A percentile compares a stretch with the other conserved stretches of the same genome.
Evolutionary conservation across 2,797 vertebrate species (phyloP).

Genomic region (Oreonectes daqikongensis): DNA sequence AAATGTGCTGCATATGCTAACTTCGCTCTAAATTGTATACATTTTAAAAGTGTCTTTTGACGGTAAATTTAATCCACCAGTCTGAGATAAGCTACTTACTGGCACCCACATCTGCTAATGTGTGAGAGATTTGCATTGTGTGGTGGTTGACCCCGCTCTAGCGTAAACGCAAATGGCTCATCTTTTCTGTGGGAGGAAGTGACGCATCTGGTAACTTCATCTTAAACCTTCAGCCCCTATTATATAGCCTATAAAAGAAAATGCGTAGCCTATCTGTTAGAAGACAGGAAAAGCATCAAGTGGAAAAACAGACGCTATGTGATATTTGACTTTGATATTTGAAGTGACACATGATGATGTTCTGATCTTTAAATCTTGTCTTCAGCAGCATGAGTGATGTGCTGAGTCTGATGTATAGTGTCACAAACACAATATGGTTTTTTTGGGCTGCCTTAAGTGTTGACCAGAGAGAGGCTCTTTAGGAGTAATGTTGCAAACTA

Average conservation of each 20-base stretch:
- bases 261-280: background rate
- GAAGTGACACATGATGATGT: background rate
- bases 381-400: background rate
- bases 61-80: slow-evolving; percentile 21
- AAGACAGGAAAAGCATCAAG: background rate
- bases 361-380: background rate
- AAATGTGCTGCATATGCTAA: background rate
- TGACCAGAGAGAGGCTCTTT: background rate
- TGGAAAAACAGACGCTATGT: background rate
- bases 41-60: background rate
- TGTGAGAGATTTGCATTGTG: slow-evolving; percentile 4
- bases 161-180: background rate
- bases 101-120: slow-evolving; percentile 1
- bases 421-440: background rate
- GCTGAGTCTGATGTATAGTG: background rate
- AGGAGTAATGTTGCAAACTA: background rate
- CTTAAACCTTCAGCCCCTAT: background rate
- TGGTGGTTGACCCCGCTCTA: slow-evolving; percentile 22
- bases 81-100: slow-evolving; percentile 67
- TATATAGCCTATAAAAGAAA: background rate
- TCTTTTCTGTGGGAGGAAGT: slow-evolving; percentile 25
- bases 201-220: background rate
- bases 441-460: background rate
- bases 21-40: background rate
- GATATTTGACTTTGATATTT: background rate